Evolutionary conservation across 2,888 invertebrate genomes (phyloP).

Genomic region (Drosophila falleni): DNA sequence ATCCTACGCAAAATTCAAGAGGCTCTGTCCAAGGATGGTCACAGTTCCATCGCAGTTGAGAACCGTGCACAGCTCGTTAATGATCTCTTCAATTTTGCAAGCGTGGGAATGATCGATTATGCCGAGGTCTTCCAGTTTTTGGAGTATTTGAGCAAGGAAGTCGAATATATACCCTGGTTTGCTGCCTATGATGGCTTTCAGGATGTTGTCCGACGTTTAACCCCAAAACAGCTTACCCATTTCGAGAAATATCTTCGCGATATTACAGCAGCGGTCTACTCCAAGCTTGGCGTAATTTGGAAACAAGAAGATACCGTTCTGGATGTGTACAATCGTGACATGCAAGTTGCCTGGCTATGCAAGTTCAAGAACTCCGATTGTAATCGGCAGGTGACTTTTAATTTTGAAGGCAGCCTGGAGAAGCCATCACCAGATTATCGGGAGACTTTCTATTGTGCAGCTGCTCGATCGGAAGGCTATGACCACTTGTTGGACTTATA

Average conservation of each 20-base stretch:
- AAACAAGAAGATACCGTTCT: slow-evolving; percentile 86
- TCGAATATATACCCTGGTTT: slow-evolving; percentile 92
- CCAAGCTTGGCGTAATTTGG: slow-evolving; percentile 85
- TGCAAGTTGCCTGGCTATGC: slow-evolving; percentile 89
- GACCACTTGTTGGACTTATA: slow-evolving; percentile 84
- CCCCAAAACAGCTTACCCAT: slow-evolving; percentile 55
- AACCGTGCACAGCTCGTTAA: slow-evolving; percentile 92
- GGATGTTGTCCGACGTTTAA: slow-evolving; percentile 61
- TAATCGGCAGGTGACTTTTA: slow-evolving; percentile 83
- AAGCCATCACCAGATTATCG: slow-evolving; percentile 64
- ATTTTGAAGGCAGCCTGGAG: slow-evolving; percentile 67
- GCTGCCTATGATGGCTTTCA: slow-evolving; percentile 86
- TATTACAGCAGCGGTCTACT: slow-evolving; percentile 86
- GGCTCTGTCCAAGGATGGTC: slow-evolving; percentile 55
- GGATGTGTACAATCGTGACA: slow-evolving; percentile 87
- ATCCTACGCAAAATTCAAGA: slow-evolving; percentile 86
- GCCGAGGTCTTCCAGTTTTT: slow-evolving; percentile 87
- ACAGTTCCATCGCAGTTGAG: slow-evolving; percentile 80
- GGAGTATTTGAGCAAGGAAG: slow-evolving; percentile 89
- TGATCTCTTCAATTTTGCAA: slow-evolving; percentile 89
- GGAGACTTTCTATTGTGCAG: slow-evolving; percentile 65
- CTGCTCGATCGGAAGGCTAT: slow-evolving; percentile 40
- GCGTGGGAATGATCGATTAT: slow-evolving; percentile 76
- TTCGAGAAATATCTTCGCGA: slow-evolving; percentile 85
- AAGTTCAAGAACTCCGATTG: slow-evolving; percentile 88